Percentiles rank a stretch among this genome's conserved stretches.
Conservation (phyloP, 2,888 invertebrate species). For the Diogma glabrata region DNA sequence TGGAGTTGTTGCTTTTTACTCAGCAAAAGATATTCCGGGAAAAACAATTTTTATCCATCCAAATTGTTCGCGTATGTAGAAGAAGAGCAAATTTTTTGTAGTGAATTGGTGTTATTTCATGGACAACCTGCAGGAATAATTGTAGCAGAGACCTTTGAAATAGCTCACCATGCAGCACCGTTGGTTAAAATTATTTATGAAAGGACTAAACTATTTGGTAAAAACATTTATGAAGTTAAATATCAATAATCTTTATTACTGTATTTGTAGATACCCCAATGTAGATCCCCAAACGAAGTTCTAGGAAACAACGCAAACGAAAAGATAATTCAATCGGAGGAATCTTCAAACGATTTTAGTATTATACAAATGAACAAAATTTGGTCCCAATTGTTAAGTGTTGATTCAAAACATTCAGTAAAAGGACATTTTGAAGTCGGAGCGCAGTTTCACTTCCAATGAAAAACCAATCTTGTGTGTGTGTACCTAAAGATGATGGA, state of each 20-base stretch:
- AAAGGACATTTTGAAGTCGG: slow-evolving; percentile 46
- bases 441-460: slow-evolving; percentile 62
- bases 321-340: no score
- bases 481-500: slow-evolving; percentile 57
- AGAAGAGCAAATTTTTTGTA: slow-evolving; percentile 42
- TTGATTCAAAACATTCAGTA: slow-evolving; percentile 28
- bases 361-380: no score
- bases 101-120: slow-evolving; percentile 17
- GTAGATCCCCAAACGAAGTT: slow-evolving; percentile 38
- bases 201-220: no score
- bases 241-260: no score
- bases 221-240: no score
- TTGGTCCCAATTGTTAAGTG: slow-evolving; percentile 22
- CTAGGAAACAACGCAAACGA: slow-evolving; percentile 35
- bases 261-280: no score
- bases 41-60: slow-evolving; percentile 44
- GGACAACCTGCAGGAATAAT: slow-evolving; percentile 51
- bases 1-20: slow-evolving; percentile 53
- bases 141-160: slow-evolving; percentile 43
- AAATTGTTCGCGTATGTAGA: slow-evolving; percentile 9
- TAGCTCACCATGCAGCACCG: slow-evolving; percentile 43
- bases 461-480: slow-evolving; percentile 59
- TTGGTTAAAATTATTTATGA: slow-evolving; percentile 42
- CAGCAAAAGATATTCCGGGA: slow-evolving; percentile 60
- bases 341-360: no score